phyloP scores from a whole-genome alignment of 2,888 invertebrate species.

The Syrphus vitripennis region DNA sequence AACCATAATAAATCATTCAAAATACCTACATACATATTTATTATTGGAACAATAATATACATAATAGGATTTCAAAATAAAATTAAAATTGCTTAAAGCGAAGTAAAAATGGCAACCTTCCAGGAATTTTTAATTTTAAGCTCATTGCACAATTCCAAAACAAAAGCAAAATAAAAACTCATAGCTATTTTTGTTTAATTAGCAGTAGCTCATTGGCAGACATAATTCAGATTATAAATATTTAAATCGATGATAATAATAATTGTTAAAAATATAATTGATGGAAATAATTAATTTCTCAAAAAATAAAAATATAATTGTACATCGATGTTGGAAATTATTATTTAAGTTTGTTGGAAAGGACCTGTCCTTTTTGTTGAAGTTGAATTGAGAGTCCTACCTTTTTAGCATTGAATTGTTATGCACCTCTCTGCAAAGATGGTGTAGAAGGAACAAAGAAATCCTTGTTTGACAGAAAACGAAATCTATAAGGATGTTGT shows the following conservation, averaged over 20 bases:
- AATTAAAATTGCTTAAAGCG: no score
- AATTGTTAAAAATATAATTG: not conserved
- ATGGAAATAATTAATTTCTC: not conserved
- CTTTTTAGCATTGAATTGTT: conserved; percentile 42
- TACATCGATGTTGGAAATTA: not conserved
- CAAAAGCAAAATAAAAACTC: no score
- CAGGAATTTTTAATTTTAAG: no score
- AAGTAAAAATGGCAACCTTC: no score
- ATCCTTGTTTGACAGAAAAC: conserved; percentile 9
- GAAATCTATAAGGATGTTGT: not conserved
- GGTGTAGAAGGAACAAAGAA: not conserved
- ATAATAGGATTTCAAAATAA: no score
- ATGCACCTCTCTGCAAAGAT: conserved; percentile 48
- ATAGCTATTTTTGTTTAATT: no score
- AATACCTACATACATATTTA: no score
- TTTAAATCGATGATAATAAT: not conserved
- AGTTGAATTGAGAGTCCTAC: conserved; percentile 18
- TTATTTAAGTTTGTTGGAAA: not conserved
- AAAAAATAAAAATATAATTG: no score
- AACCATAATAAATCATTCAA: no score
- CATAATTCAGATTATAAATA: not conserved
- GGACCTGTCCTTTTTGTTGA: conserved; percentile 7
- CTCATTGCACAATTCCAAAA: no score
- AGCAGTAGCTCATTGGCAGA: no score
- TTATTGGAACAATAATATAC: no score